Base-by-base conservation (phyloP, 2,797 vertebrate genomes). In the Pangasius sanitwongsei region DNA sequence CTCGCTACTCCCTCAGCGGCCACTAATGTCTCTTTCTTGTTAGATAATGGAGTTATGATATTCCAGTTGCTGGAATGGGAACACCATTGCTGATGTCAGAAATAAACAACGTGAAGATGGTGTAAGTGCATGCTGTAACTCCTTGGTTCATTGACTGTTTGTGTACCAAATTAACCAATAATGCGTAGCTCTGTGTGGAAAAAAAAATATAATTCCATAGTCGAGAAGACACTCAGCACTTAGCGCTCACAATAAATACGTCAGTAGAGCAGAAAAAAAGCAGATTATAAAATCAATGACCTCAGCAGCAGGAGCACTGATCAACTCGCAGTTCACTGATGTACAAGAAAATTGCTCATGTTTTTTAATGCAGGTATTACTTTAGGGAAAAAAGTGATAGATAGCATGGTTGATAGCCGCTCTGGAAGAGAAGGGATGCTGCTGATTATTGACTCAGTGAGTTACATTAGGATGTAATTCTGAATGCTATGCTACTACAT, bases 21-120 rank as follows among this genome's bases (percentile, higher is more conserved):
- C 91, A 87, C 86, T 91, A 81, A 89, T 72, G 83, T 89, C 89
- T 86, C 50, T 57, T 63, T 65, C 63, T 87, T 89, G 87, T 90
- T 90, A 89, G 82, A 85, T 48, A 61, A 44, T 13, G 59, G 59
- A 87, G 86, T 87, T 70, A 89, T 90, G 89, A 87, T 55, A 41
- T 63, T 86, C 31, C 63, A 8, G 53, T 11, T 28, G 31, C 74
- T 41, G 34, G 53, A 59, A 81, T 85, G 75, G 74, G 50, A 77
- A 34, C 18, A 5, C 12, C 61, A 5, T 15, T 41, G 28, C 74
- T 81, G 31, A 81, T 59, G 37, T 86, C 74, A 72, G 18, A 61
- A 57, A 50, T 81, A 48, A 50, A 59, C 78, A 59, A 6, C 41
- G 20, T 41, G 31, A 34, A 81, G 23, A 70, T 15, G 34, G 9